Base-by-base conservation (phyloP, 2,113 vertebrate species). In the Hippotragus niger region DNA sequence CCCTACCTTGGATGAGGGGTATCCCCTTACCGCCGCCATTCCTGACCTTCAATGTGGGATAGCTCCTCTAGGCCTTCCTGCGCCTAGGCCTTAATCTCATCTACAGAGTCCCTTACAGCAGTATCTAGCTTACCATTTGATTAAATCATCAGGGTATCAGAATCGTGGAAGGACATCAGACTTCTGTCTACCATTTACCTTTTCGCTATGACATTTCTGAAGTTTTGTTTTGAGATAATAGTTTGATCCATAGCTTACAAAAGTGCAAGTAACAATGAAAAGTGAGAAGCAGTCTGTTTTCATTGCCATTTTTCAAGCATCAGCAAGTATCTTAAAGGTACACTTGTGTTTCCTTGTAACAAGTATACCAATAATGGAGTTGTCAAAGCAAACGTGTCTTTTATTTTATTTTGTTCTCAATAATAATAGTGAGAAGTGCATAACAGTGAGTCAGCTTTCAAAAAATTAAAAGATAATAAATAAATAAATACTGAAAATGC, bases 311-410 rank as follows among this genome's bases (percentile, higher is more conserved):
- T 94, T 90, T 90, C 31, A 92, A 17, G 55, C 6, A 43, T 84
- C 10, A 62, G 36, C 16, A 83, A 50, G 6, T 57, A 81, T 57
- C 5, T 74, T 82, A 94, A 40, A 76, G 31, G 17, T 1, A 13
- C 31, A 50, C 16, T 57, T 76, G 55, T 14, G 4, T 86, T 96
- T 64, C 67, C 16, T 85, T 95, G 57, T 55, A 67, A 43, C 12
- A 95, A 88, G 31, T 33, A 52, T 5, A 53, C 11, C n/a, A 71
- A 76, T 40, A 64, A 84, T 25, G 16, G 25, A 89, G 76, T 95
- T 95, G 33, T 80, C 92, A 97, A 47, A 67, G 91, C 90, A 94
- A 92, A 52, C 7, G 57, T 6, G 52, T 80, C 21, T 91, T 92
- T 27, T 88, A 67, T 58, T 88, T 86, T 58, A 74, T 43, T 12